Conservation (phyloP, 92 coral and sea anemone species). For the Palythoa heliodiscus region DNA sequence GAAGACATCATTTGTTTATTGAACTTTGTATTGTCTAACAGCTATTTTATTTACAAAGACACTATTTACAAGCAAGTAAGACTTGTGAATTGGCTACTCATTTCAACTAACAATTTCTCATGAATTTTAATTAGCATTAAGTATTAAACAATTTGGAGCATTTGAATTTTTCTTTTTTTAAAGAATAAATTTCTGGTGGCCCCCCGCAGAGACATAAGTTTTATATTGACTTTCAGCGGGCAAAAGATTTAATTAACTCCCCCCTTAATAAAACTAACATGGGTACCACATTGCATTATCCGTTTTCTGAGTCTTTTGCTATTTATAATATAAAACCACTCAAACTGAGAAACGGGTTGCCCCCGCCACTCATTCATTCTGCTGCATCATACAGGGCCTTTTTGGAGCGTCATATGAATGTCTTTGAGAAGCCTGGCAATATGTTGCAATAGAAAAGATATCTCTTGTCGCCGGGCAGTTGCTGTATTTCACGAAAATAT, state of each 20-base stretch:
- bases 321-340: background rate
- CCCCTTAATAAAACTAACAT: background rate
- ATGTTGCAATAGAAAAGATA: slow-evolving; percentile 44
- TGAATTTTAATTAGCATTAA: no score
- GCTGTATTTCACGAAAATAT: slow-evolving; percentile 43
- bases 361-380: background rate
- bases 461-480: slow-evolving; percentile 11
- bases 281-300: background rate
- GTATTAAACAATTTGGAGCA: no score
- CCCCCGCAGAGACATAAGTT: background rate
- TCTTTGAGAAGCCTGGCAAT: slow-evolving; percentile 41
- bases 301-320: background rate
- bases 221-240: background rate
- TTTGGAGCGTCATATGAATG: slow-evolving; percentile 38
- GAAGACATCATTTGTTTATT: no score
- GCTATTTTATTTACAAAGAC: no score
- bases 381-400: slow-evolving; percentile 44
- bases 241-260: background rate
- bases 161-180: no score
- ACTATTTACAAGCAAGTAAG: no score
- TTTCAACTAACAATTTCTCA: no score
- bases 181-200: background rate
- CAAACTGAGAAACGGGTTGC: background rate
- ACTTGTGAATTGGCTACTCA: no score
- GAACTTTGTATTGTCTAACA: no score